A percentile compares a stretch with the other conserved stretches of the same genome.
These are phyloP conservation scores for Hyperopisus bebe DNA, from an alignment of 2,113 vertebrate genomes.

Conservation along the genomic window DNA sequence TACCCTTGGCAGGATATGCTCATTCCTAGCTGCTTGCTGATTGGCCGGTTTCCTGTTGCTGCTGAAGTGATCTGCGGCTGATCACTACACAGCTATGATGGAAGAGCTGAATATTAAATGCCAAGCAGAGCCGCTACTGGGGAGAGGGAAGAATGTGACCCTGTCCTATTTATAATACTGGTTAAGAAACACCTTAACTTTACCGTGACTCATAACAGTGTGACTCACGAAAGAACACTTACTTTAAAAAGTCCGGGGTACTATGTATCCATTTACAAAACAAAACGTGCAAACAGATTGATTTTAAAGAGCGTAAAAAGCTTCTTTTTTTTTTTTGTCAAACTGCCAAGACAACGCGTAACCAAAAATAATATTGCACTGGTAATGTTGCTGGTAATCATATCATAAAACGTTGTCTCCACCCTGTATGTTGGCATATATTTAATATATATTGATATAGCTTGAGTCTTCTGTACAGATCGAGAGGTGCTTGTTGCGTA, in stretches of 20 bases:
- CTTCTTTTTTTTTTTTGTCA: background rate
- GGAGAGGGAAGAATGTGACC: constrained; percentile 57
- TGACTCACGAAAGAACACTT: background rate
- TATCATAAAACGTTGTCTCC: background rate
- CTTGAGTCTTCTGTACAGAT: background rate
- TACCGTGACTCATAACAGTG: background rate
- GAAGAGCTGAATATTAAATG: constrained; percentile 43
- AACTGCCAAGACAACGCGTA: background rate
- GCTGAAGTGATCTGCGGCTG: constrained; percentile 36
- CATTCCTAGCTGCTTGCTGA: background rate
- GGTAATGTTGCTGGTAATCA: background rate
- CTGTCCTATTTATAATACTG: constrained; percentile 88
- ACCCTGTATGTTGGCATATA: background rate
- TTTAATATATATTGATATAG: background rate
- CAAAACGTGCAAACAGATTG: background rate
- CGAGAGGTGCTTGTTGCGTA: background rate
- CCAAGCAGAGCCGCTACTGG: constrained; percentile 50
- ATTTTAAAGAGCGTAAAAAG: background rate
- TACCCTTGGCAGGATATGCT: constrained; percentile 18
- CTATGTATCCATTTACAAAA: background rate
- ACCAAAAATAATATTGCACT: background rate
- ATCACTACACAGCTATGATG: constrained; percentile 47
- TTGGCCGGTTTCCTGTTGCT: constrained; percentile 37
- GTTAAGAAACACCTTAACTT: constrained; percentile 61
- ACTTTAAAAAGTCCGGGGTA: background rate